Evolutionary conservation across 2,888 invertebrate species (phyloP).

Genomic region (Cartodere bifasciata): DNA sequence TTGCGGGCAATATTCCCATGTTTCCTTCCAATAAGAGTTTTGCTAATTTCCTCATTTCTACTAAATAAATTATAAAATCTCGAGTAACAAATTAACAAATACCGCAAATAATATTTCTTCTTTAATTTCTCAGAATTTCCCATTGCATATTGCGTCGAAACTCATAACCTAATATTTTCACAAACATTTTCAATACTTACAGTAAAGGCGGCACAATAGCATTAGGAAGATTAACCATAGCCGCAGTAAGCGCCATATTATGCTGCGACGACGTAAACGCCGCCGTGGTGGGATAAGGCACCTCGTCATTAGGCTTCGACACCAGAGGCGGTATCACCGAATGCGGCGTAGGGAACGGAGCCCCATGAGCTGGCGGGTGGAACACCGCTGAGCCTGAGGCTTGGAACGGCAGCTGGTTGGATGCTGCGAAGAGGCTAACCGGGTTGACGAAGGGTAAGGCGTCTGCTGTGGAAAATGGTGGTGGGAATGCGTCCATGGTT

Average conservation of each 20-base stretch:
- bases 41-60: too few relatives aligned
- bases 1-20: too few relatives aligned
- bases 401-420: conserved; percentile 52
- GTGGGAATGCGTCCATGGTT: conserved; percentile 44
- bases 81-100: too few relatives aligned
- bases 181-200: too few relatives aligned
- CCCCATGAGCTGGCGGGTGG: conserved; percentile 45
- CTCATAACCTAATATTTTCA: too few relatives aligned
- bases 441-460: conserved; percentile 48
- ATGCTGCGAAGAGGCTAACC: conserved; percentile 48
- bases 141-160: too few relatives aligned
- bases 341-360: conserved; percentile 42
- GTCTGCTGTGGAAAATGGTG: conserved; percentile 43
- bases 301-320: conserved; percentile 41
- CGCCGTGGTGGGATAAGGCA: conserved; percentile 45
- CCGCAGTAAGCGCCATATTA: conserved; percentile 68
- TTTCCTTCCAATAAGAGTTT: too few relatives aligned
- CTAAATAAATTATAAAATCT: too few relatives aligned
- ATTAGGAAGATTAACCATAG: conserved; percentile 62
- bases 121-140: too few relatives aligned
- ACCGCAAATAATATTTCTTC: too few relatives aligned
- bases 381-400: conserved; percentile 53
- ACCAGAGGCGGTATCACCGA: conserved; percentile 42
- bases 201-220: too few relatives aligned
- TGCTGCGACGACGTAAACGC: conserved; percentile 74